Conservation (phyloP, 2,797 vertebrate genomes). For the Lophotriccus pileatus region DNA sequence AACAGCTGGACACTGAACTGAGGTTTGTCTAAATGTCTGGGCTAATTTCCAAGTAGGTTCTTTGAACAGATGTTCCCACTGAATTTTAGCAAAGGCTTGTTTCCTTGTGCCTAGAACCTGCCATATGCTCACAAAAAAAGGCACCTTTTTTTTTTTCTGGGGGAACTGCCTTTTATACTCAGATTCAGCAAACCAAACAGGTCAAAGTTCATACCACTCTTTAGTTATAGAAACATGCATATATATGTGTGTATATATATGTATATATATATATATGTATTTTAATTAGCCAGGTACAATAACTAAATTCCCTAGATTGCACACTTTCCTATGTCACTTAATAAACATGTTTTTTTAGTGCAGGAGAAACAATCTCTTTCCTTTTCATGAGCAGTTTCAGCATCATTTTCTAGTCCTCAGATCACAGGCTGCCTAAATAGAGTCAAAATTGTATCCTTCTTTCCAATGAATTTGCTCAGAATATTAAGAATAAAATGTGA, state of each 20-base stretch:
- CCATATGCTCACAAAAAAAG: background rate
- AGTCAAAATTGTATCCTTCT: background rate
- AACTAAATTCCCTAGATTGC: background rate
- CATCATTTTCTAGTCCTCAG: background rate
- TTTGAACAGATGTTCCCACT: conserved; percentile 28
- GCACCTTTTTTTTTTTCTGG: background rate
- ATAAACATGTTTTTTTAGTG: background rate
- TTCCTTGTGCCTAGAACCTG: conserved; percentile 12
- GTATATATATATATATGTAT: too few relatives aligned
- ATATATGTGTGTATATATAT: background rate
- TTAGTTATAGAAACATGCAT: background rate
- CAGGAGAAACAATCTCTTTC: background rate
- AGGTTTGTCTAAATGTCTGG: background rate
- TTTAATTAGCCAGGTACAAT: background rate
- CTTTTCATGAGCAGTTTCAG: background rate
- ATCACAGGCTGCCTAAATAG: background rate
- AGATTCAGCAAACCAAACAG: background rate
- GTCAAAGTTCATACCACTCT: background rate
- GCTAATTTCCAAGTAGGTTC: conserved; percentile 38
- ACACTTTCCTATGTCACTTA: background rate
- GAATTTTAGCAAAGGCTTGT: background rate
- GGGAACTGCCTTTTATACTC: background rate
- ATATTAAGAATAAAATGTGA: background rate
- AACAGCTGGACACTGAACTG: background rate
- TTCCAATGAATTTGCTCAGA: background rate